Evolutionary conservation across 2,888 invertebrate species (phyloP).

Genomic region (Drosophila leonis): DNA sequence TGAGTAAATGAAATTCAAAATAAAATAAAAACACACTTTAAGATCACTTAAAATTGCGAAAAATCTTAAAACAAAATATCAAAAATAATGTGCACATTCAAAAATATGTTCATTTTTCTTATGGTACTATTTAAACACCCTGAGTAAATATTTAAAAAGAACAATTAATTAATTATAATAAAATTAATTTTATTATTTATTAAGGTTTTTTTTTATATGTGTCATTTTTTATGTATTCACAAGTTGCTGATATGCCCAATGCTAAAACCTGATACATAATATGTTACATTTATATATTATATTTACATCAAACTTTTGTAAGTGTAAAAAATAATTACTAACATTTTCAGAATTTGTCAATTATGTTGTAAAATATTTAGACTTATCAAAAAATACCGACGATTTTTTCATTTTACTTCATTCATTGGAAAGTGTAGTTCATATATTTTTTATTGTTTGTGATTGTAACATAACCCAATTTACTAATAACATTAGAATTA

Average conservation of each 20-base stretch:
- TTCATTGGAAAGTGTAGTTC: not conserved
- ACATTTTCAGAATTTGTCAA: not conserved
- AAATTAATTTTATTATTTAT: slow-evolving; percentile 22
- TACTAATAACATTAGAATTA: not conserved
- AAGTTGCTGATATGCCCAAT: slow-evolving; percentile 14
- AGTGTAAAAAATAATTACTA: not conserved
- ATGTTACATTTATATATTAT: too few relatives aligned
- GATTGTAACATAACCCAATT: not conserved
- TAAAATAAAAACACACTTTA: slow-evolving; percentile 84
- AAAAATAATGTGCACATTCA: slow-evolving; percentile 42
- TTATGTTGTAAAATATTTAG: not conserved
- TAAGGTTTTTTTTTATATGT: slow-evolving; percentile 14
- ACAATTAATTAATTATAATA: slow-evolving; percentile 46
- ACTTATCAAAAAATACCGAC: not conserved
- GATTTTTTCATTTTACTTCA: not conserved
- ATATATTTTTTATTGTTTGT: not conserved
- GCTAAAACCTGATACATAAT: slow-evolving; percentile 6
- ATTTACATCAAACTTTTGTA: slow-evolving; percentile 10
- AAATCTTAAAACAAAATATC: slow-evolving; percentile 81
- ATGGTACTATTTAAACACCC: slow-evolving; percentile 22
- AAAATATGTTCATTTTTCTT: slow-evolving; percentile 32
- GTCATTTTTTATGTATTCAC: slow-evolving; percentile 14
- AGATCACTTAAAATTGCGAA: slow-evolving; percentile 85
- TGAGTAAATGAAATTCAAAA: slow-evolving; percentile 38
- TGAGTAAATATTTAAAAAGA: slow-evolving; percentile 6